Evolutionary conservation across 2,113 vertebrate species (phyloP).

Genomic region (Oxyruncus cristatus): DNA sequence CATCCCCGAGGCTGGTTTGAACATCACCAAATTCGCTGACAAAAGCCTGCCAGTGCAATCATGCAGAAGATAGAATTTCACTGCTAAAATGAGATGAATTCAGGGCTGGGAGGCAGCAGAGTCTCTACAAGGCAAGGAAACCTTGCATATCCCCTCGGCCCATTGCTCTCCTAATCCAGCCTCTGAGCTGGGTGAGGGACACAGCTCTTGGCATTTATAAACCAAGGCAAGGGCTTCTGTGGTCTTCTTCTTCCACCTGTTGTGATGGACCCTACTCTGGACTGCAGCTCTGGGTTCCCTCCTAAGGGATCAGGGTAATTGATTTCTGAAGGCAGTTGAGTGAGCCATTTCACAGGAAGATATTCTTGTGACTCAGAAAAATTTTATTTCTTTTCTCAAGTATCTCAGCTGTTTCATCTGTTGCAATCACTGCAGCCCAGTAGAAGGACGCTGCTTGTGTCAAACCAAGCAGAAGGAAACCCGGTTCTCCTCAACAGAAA

Average conservation of each 20-base stretch:
- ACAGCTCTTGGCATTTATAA: background rate
- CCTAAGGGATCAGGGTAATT: background rate
- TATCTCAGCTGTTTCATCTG: background rate
- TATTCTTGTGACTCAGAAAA: background rate
- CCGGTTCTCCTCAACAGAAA: background rate
- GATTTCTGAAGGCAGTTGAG: background rate
- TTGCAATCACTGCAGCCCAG: background rate
- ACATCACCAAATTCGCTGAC: constrained; percentile 40
- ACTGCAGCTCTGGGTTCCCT: background rate
- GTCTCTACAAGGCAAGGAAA: background rate
- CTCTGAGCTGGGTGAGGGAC: background rate
- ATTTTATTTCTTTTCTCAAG: background rate
- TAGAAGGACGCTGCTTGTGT: background rate
- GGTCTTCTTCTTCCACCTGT: background rate
- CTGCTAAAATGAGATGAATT: constrained; percentile 24
- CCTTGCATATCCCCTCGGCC: background rate
- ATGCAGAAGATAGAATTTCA: constrained; percentile 61
- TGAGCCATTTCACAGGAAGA: background rate
- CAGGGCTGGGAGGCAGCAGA: background rate
- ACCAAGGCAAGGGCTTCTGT: background rate
- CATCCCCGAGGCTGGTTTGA: constrained; percentile 41
- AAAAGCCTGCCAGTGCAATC: constrained; percentile 51
- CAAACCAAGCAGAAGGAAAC: background rate
- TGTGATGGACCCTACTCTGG: background rate
- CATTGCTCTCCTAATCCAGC: background rate